These are phyloP conservation scores for Ruditapes philippinarum DNA, from an alignment of 1,140 invertebrate genomes.

Conservation along the genomic window DNA sequence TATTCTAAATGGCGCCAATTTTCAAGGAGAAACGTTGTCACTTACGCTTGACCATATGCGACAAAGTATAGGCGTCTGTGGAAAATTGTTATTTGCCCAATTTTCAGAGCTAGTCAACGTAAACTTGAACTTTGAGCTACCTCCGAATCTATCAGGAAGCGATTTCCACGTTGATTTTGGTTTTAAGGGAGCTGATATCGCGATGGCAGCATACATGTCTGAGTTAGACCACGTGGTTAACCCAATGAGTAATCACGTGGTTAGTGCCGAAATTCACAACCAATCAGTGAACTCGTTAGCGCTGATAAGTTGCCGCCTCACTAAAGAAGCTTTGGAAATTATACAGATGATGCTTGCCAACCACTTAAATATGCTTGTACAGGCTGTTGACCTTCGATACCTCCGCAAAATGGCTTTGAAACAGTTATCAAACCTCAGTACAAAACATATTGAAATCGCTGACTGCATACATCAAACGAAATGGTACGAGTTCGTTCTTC, in stretches of 20 bases:
- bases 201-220: slow-evolving; percentile 45
- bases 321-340: slow-evolving; percentile 11
- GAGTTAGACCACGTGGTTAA: slow-evolving; percentile 42
- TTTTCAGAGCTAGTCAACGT: slow-evolving; percentile 40
- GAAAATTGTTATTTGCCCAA: slow-evolving; percentile 39
- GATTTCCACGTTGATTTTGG: slow-evolving; percentile 34
- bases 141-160: slow-evolving; percentile 24
- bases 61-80: slow-evolving; percentile 37
- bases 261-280: slow-evolving; percentile 38
- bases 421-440: background rate
- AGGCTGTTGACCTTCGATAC: slow-evolving; percentile 23
- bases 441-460: background rate
- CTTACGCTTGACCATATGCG: slow-evolving; percentile 19
- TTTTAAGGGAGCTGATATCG: slow-evolving; percentile 33
- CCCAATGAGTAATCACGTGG: slow-evolving; percentile 45
- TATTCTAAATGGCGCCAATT: slow-evolving; percentile 18
- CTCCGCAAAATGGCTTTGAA: background rate
- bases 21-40: slow-evolving; percentile 24
- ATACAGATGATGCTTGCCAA: slow-evolving; percentile 37
- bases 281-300: slow-evolving; percentile 47
- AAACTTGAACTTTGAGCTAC: slow-evolving; percentile 40
- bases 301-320: slow-evolving; percentile 34
- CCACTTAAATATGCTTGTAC: background rate
- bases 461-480: background rate
- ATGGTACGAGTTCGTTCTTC: slow-evolving; percentile 30